phyloP scores from a whole-genome alignment of 2,113 vertebrate species.

The Prietella phreatophila region DNA sequence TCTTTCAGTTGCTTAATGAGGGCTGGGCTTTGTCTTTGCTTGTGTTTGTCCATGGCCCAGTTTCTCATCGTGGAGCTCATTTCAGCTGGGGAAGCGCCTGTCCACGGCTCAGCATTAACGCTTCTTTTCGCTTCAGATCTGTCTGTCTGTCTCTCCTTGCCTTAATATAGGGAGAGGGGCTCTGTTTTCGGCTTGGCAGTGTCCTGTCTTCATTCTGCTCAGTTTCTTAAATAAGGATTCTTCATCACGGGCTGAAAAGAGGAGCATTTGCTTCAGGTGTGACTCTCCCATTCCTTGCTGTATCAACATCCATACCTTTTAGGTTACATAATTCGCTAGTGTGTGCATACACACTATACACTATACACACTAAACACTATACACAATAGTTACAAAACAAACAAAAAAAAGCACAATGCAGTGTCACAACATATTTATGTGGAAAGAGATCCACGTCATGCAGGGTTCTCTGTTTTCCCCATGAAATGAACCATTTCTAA shows the following conservation, averaged over 20 bases:
- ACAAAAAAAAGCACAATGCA: slow-evolving; percentile 12
- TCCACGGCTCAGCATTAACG: slow-evolving; percentile 57
- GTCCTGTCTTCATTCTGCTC: slow-evolving; percentile 81
- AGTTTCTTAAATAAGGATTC: slow-evolving; percentile 99
- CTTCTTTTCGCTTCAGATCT: neutral
- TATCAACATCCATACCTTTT: slow-evolving; percentile 38
- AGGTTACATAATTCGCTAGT: slow-evolving; percentile 27
- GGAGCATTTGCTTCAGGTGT: slow-evolving; percentile 96
- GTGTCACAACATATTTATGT: neutral
- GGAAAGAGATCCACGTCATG: slow-evolving; percentile 32
- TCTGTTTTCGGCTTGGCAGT: slow-evolving; percentile 48
- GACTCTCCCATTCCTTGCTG: slow-evolving; percentile 75
- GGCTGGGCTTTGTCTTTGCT: slow-evolving; percentile 41
- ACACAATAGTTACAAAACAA: neutral
- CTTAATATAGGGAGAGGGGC: slow-evolving; percentile 57
- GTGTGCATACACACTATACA: slow-evolving; percentile 14
- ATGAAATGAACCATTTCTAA: slow-evolving; percentile 19
- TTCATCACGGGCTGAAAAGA: slow-evolving; percentile 99
- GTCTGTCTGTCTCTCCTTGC: slow-evolving; percentile 51
- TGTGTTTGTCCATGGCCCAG: slow-evolving; percentile 59
- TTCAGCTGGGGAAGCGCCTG: slow-evolving; percentile 59
- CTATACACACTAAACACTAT: neutral
- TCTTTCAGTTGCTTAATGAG: slow-evolving; percentile 48
- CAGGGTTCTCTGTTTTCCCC: slow-evolving; percentile 13
- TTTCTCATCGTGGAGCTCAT: slow-evolving; percentile 62